These are phyloP conservation scores for Eurytoma adleriae DNA, from an alignment of 2,888 invertebrate genomes.

Conservation along the genomic window DNA sequence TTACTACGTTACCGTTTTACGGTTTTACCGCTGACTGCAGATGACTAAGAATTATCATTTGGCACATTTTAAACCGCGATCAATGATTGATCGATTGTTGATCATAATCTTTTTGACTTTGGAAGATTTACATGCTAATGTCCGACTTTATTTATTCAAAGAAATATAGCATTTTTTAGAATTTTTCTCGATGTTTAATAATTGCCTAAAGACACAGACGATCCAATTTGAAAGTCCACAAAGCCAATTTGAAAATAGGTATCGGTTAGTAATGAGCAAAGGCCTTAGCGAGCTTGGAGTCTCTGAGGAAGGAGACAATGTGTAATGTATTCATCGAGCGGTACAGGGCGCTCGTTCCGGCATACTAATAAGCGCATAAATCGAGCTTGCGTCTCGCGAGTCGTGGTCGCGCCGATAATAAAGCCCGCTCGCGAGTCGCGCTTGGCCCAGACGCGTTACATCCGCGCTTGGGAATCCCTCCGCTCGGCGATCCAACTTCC, in stretches of 20 bases:
- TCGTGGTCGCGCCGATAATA: conserved; percentile 28
- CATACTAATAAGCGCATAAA: conserved; percentile 59
- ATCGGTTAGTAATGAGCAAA: neutral
- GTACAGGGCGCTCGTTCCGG: conserved; percentile 35
- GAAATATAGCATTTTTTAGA: neutral
- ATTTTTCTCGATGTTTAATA: neutral
- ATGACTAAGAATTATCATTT: conserved; percentile 23
- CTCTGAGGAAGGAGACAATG: conserved; percentile 38
- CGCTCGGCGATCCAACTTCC: conserved; percentile 57
- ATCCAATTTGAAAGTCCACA: neutral
- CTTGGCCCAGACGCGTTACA: neutral
- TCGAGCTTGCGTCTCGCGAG: conserved; percentile 40
- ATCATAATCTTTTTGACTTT: conserved; percentile 23
- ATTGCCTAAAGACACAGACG: neutral
- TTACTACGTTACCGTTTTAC: too few relatives aligned
- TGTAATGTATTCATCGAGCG: conserved; percentile 51
- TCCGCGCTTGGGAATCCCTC: conserved; percentile 52
- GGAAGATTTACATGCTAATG: conserved; percentile 7
- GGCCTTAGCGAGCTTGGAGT: neutral
- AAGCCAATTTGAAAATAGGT: conserved; percentile 7
- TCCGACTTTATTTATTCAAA: neutral
- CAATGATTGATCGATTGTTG: conserved; percentile 44
- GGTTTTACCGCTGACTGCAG: too few relatives aligned
- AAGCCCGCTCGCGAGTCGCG: conserved; percentile 28
- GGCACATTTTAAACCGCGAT: conserved; percentile 3